phyloP scores from a whole-genome alignment of 2,888 invertebrate genomes.

The Tenthredo scrophulariae region DNA sequence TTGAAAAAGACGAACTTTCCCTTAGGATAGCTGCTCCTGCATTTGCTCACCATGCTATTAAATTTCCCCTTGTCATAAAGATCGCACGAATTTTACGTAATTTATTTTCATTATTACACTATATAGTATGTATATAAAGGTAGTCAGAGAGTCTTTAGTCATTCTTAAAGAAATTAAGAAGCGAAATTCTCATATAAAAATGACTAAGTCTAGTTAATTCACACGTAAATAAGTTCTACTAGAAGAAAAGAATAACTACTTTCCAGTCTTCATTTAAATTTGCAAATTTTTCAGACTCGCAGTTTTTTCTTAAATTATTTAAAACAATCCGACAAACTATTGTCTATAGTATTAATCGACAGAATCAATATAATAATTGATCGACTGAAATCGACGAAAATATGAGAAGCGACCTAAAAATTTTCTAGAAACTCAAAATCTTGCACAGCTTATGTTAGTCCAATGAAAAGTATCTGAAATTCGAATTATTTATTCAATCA shows the following conservation, averaged over 20 bases:
- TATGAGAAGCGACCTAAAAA: background rate
- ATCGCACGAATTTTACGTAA: background rate
- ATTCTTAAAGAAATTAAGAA: too few species aligned
- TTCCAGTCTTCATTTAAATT: background rate
- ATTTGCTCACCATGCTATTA: background rate
- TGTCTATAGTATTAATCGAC: background rate
- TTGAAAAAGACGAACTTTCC: slow-evolving; percentile 41
- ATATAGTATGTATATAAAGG: too few species aligned
- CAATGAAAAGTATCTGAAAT: background rate
- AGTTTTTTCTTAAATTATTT: background rate
- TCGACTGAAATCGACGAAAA: background rate
- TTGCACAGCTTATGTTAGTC: too few species aligned
- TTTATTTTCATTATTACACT: background rate
- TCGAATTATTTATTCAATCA: background rate
- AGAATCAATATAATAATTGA: background rate
- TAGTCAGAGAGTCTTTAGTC: too few species aligned
- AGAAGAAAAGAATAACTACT: background rate
- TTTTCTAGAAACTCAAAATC: background rate
- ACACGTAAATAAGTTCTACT: background rate
- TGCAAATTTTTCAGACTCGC: background rate
- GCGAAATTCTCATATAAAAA: background rate
- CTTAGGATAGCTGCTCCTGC: background rate
- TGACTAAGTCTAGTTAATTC: background rate
- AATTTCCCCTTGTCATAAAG: background rate
- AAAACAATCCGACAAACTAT: background rate